Evolutionary conservation across 2,113 vertebrate species (phyloP).

Genomic region (Hippocampus guttulatus): DNA sequence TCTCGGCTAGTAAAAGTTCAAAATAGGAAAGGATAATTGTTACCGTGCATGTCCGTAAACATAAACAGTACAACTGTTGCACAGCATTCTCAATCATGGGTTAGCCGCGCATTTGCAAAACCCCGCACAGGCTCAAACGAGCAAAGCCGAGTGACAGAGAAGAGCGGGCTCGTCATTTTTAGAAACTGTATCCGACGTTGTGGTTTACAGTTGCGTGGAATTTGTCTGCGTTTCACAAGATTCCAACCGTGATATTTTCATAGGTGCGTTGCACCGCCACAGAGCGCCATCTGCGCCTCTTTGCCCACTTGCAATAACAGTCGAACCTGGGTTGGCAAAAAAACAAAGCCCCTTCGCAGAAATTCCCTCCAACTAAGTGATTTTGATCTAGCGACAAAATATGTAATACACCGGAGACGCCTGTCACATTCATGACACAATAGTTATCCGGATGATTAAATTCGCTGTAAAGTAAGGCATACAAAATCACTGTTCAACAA

Average conservation of each 20-base stretch:
- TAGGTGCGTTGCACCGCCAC: conserved; percentile 18
- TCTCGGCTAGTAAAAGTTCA: not conserved
- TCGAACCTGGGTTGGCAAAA: too few relatives aligned
- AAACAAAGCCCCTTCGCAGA: too few relatives aligned
- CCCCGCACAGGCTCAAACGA: not conserved
- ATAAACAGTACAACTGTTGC: conserved; percentile 14
- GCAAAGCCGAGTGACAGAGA: not conserved
- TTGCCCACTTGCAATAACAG: conserved; percentile 11
- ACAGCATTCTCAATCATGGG: conserved; percentile 25
- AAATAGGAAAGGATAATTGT: not conserved
- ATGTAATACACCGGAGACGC: too few relatives aligned
- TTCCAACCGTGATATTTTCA: conserved; percentile 32
- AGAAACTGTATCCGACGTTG: not conserved
- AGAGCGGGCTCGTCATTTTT: not conserved
- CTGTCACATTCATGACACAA: too few relatives aligned
- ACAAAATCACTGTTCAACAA: too few relatives aligned
- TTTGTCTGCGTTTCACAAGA: not conserved
- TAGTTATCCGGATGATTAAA: too few relatives aligned
- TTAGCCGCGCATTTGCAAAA: conserved; percentile 12
- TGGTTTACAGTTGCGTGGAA: conserved; percentile 4
- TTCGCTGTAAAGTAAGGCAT: too few relatives aligned
- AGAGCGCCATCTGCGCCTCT: conserved; percentile 34
- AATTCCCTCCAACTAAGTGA: too few relatives aligned
- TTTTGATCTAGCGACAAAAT: too few relatives aligned
- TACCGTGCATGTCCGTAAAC: not conserved